Percentiles rank a stretch among this genome's conserved stretches.
These are phyloP conservation scores for Pristionchus entomophagus DNA, from an alignment of 2,888 invertebrate species.

Conservation along the genomic window DNA sequence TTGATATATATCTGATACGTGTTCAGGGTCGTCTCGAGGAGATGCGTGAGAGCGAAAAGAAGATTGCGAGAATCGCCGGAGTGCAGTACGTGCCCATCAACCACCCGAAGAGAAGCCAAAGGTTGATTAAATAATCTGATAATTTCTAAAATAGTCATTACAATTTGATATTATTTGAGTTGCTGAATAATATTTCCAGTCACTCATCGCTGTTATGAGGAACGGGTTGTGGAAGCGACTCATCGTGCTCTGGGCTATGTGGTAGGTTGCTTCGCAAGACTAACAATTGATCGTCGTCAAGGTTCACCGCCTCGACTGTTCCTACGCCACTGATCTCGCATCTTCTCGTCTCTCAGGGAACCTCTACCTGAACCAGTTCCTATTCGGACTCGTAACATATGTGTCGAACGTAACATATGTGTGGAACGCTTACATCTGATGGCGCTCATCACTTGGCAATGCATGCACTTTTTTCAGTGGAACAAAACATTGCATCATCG, in stretches of 20 bases:
- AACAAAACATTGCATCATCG: too few relatives aligned
- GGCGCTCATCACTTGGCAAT: too few relatives aligned
- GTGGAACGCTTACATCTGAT: too few relatives aligned
- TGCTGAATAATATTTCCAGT: too few relatives aligned
- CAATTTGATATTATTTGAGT: too few relatives aligned
- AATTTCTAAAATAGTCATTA: too few relatives aligned
- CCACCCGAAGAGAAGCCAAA: conserved; percentile 65
- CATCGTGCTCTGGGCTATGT: conserved; percentile 73
- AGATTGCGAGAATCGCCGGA: conserved; percentile 71
- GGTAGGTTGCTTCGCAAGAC: too few relatives aligned
- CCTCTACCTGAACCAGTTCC: conserved; percentile 72
- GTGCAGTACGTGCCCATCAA: conserved; percentile 63
- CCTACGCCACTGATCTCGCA: conserved; percentile 73
- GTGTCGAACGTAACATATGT: conserved; percentile 71
- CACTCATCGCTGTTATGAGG: conserved; percentile 61
- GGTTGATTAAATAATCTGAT: conserved; percentile 49
- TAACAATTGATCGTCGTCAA: too few relatives aligned
- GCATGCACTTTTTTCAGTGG: too few relatives aligned
- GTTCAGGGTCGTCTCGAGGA: conserved; percentile 59
- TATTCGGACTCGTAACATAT: conserved; percentile 71
- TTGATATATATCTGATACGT: neutral
- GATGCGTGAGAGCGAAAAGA: conserved; percentile 69
- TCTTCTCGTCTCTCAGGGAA: conserved; percentile 71
- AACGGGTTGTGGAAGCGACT: conserved; percentile 63
- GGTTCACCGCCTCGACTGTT: conserved; percentile 70